A percentile compares a stretch with the other conserved stretches of the same genome.
Conservation (phyloP, 2,797 vertebrate species). For the Rhinatrema bivittatum region DNA sequence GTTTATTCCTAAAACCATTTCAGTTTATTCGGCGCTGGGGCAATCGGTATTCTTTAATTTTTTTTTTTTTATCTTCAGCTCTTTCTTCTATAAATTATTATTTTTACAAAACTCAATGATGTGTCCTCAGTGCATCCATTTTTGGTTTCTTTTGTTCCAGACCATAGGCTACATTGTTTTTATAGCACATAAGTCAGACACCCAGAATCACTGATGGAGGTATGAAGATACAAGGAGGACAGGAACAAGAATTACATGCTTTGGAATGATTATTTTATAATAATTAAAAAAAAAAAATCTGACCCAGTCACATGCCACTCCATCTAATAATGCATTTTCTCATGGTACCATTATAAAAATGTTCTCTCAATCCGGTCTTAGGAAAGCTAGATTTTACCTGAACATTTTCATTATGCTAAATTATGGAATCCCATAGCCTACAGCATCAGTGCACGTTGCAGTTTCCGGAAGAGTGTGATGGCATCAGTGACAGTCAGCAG, state of each 20-base stretch:
- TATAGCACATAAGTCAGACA: slow-evolving; percentile 2
- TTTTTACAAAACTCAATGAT: slow-evolving; percentile 12
- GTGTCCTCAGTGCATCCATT: background rate
- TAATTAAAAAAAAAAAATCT: background rate
- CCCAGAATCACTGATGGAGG: slow-evolving; percentile 8
- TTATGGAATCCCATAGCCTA: too few relatives aligned
- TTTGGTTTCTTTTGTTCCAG: slow-evolving; percentile 6
- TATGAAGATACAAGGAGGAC: too few relatives aligned
- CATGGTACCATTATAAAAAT: too few relatives aligned
- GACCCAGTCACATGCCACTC: too few relatives aligned
- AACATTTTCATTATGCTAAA: too few relatives aligned
- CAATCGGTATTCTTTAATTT: slow-evolving; percentile 29
- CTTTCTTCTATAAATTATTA: slow-evolving; percentile 31
- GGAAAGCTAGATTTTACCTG: too few relatives aligned
- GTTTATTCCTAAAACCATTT: slow-evolving; percentile 51
- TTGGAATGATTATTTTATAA: background rate
- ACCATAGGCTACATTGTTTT: background rate
- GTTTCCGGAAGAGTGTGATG: too few relatives aligned
- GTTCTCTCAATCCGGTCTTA: too few relatives aligned
- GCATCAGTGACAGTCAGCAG: too few relatives aligned
- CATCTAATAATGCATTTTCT: too few relatives aligned
- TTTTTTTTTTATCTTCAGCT: slow-evolving; percentile 23
- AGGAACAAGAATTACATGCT: background rate
- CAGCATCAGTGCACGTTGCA: too few relatives aligned
- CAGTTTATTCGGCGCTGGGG: slow-evolving; percentile 47